Evolutionary conservation across 2,113 vertebrate species (phyloP).

Genomic region (Macquaria ambigua): DNA sequence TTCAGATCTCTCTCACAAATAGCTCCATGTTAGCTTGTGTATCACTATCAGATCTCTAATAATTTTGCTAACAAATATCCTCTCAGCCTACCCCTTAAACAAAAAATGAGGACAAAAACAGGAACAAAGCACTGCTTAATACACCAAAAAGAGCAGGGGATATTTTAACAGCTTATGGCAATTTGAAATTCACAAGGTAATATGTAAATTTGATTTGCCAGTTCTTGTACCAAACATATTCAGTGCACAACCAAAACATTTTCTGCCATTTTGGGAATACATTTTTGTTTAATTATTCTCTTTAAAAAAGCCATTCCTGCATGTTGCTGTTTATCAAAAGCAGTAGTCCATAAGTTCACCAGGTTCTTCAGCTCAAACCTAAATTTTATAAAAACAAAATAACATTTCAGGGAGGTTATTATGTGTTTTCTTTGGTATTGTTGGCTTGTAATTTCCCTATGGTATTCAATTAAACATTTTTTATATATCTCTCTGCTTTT

Average conservation of each 20-base stretch:
- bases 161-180: slow-evolving; percentile 8
- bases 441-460: slow-evolving; percentile 44
- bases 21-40: not conserved
- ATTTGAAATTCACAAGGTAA: slow-evolving; percentile 29
- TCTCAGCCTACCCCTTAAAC: not conserved
- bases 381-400: not conserved
- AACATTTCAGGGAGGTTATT: slow-evolving; percentile 28
- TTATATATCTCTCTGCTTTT: slow-evolving; percentile 38
- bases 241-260: slow-evolving; percentile 1
- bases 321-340: not conserved
- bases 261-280: not conserved
- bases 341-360: slow-evolving; percentile 9
- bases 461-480: slow-evolving; percentile 57
- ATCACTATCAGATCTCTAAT: not conserved
- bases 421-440: slow-evolving; percentile 35
- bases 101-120: slow-evolving; percentile 6
- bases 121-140: slow-evolving; percentile 29
- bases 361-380: not conserved
- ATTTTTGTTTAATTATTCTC: not conserved
- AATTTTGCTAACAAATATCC: not conserved
- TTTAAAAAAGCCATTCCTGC: not conserved
- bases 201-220: slow-evolving; percentile 32
- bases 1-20: not conserved
- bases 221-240: slow-evolving; percentile 29
- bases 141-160: slow-evolving; percentile 14